These are phyloP conservation scores for Arion vulgaris DNA, from an alignment of 1,140 invertebrate genomes.

Conservation along the genomic window DNA sequence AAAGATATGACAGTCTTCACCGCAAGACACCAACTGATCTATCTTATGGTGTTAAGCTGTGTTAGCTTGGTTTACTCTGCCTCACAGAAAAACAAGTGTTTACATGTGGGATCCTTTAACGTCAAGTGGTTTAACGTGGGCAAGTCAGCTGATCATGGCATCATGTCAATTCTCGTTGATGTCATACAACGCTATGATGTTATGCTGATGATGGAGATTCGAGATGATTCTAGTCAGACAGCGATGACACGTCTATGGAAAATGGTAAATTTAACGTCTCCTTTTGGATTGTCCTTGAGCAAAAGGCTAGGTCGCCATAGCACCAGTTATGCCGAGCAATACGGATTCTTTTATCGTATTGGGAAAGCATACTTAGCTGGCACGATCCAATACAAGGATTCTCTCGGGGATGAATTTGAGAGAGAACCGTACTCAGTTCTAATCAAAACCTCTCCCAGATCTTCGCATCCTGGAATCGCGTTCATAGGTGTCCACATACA, in stretches of 20 bases:
- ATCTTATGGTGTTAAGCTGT: not conserved
- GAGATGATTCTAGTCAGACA: not conserved
- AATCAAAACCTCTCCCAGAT: constrained; percentile 30
- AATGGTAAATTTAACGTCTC: not conserved
- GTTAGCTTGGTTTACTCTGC: not conserved
- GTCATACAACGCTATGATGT: constrained; percentile 24
- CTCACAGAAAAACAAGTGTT: not conserved
- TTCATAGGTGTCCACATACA: constrained; percentile 50
- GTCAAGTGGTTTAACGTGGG: constrained; percentile 3
- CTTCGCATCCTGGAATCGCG: constrained; percentile 15
- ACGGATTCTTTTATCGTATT: constrained; percentile 3
- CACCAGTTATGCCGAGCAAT: not conserved
- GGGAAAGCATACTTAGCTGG: constrained; percentile 34
- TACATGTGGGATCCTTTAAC: constrained; percentile 9
- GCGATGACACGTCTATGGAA: not conserved
- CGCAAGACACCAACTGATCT: not conserved
- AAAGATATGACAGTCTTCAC: not conserved
- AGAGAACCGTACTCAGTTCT: constrained; percentile 49
- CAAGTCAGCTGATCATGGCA: not conserved
- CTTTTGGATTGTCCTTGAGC: not conserved
- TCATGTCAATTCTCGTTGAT: not conserved
- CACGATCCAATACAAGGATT: constrained; percentile 45
- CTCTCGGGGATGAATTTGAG: constrained; percentile 44
- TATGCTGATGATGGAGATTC: constrained; percentile 21
- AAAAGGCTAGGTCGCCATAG: not conserved